These are phyloP conservation scores for Cheilosia scutellata DNA, from an alignment of 2,888 invertebrate species.

Conservation along the genomic window DNA sequence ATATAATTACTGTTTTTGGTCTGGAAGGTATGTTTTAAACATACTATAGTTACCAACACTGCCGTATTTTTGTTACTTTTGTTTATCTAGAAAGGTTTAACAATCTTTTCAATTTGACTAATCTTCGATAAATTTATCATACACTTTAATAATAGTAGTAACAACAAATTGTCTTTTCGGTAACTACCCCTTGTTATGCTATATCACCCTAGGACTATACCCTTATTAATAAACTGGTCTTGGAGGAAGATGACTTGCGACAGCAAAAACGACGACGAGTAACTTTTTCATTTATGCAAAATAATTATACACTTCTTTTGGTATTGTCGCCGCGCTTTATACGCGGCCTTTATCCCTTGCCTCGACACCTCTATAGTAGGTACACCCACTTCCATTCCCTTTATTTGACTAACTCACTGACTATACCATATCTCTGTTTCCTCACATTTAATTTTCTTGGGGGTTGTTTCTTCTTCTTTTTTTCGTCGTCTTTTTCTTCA, in stretches of 20 bases:
- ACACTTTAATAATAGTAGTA: slow-evolving; percentile 27
- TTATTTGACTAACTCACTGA: slow-evolving; percentile 34
- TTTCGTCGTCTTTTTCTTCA: slow-evolving; percentile 24
- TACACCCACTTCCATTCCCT: neutral
- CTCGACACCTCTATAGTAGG: slow-evolving; percentile 17
- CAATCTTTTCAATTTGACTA: neutral
- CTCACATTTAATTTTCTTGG: slow-evolving; percentile 64
- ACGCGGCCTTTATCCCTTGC: slow-evolving; percentile 36
- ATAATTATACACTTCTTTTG: slow-evolving; percentile 70
- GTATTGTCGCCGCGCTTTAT: slow-evolving; percentile 61
- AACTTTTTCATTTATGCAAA: slow-evolving; percentile 73
- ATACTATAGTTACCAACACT: no score
- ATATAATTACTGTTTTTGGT: no score
- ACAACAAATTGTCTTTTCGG: slow-evolving; percentile 35
- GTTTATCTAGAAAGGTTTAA: neutral
- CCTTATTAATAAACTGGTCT: slow-evolving; percentile 48
- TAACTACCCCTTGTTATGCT: slow-evolving; percentile 22
- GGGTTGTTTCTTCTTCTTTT: slow-evolving; percentile 44
- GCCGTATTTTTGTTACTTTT: neutral
- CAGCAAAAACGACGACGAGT: slow-evolving; percentile 59
- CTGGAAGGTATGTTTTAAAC: no score
- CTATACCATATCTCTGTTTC: slow-evolving; percentile 42
- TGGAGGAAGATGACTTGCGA: slow-evolving; percentile 42
- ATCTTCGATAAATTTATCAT: slow-evolving; percentile 9
- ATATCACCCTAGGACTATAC: slow-evolving; percentile 21